These are phyloP conservation scores for Sebastes nivosus DNA, from an alignment of 2,797 vertebrate genomes.

Conservation along the genomic window DNA sequence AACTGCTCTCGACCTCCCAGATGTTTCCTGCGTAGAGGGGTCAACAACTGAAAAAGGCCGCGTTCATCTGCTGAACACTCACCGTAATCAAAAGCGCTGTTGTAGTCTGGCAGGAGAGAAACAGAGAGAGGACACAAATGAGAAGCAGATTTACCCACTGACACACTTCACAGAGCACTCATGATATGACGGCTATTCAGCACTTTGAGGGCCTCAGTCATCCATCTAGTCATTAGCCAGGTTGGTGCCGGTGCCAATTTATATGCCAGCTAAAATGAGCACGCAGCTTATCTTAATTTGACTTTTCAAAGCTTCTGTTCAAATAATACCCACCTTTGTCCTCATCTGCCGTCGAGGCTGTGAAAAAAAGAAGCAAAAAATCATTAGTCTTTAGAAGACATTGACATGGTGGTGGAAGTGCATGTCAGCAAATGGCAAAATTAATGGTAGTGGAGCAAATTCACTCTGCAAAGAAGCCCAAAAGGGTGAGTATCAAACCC, in stretches of 20 bases:
- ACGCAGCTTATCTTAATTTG: conserved; percentile 37
- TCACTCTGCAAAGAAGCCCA: not conserved
- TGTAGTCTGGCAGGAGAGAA: conserved; percentile 66
- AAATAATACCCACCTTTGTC: conserved; percentile 67
- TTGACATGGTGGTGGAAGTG: conserved; percentile 2
- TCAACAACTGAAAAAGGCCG: conserved; percentile 35
- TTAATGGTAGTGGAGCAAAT: not conserved
- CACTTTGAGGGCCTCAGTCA: conserved; percentile 33
- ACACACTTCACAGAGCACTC: conserved; percentile 51
- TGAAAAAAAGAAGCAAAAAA: conserved; percentile 20
- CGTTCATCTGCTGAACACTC: conserved; percentile 61
- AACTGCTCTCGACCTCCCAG: conserved; percentile 59
- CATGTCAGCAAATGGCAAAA: conserved; percentile 33
- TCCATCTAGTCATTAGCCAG: conserved; percentile 34
- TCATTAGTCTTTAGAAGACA: conserved; percentile 23
- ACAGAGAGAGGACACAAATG: conserved; percentile 43
- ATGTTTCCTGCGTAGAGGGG: conserved; percentile 67
- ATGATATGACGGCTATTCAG: conserved; percentile 44
- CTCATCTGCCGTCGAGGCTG: conserved; percentile 53
- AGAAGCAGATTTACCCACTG: conserved; percentile 48
- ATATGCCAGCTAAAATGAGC: conserved; percentile 16
- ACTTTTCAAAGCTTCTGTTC: conserved; percentile 34
- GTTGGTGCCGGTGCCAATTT: conserved; percentile 23
- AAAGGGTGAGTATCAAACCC: not conserved
- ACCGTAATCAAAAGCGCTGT: conserved; percentile 85